Base-by-base conservation (phyloP, 2,797 vertebrate genomes). In the Clarias platycephalus region DNA sequence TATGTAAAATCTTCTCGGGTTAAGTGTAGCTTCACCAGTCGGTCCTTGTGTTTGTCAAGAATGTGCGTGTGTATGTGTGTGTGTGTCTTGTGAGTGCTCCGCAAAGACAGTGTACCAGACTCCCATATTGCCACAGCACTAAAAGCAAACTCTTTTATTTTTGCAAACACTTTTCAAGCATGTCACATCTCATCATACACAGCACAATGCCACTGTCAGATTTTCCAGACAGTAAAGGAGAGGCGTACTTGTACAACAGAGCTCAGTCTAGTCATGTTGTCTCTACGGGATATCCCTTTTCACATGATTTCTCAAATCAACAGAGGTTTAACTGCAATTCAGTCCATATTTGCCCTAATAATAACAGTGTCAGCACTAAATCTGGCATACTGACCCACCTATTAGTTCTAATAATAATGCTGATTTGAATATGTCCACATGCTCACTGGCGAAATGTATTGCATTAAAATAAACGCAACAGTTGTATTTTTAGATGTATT, bases 111-210 rank as follows among this genome's bases (percentile, higher is more conserved):
- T 7, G 63, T 83, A 81, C 75, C 79, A 86, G 83, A 85, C 86
- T 88, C 81, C 84, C 85, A 86, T 86, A 82, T 76, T 88, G 37
- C 24, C 16, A 28, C 16, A 10, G 74, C 83, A 87, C 87, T 90
- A 90, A 90, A 88, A 86, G 86, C 86, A 84, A 88, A 83, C 85
- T 70, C 83, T 86, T 83, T 83, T 83, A 87, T 87, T 89, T 89
- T 88, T 86, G 89, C 87, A 87, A 88, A 86, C 87, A 88, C 87
- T 66, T 88, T 83, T 83, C 84, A 89, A 89, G 87, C 86, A 87
- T 86, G 85, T 87, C 87, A 88, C 85, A 84, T 88, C 87, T 84
- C 76, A 90, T 90, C 86, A 88, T 84, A 67, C 86, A 87, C 87
- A 87, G 86, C 85, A 75, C 70, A 40, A 77, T 85, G 87, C 84